Evolutionary conservation across 1,140 invertebrate genomes (phyloP), one percentile per base, ranked within the genome.

Genomic region (Ectropis grisescens): DNA sequence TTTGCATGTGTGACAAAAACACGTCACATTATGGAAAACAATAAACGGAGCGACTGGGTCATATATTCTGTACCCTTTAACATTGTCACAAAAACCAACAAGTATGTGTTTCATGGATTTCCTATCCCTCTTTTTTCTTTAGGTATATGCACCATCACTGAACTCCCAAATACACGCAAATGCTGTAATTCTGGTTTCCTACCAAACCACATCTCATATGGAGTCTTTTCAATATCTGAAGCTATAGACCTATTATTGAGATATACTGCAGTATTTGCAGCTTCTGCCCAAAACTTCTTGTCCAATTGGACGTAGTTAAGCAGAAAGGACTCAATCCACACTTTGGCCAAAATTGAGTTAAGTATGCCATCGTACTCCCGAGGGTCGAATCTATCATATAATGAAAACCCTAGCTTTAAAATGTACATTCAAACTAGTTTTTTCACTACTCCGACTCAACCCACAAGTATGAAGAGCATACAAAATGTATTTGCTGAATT

Each of bases 91-190:
- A 19, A 23, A 46, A 13, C 34, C 35, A 22, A 44, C 30, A 33
- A 44, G 34, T 32, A 37, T 44, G 13, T 37, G 30, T 33, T 39
- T 37, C 22, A 8, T 47, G 14, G 37, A 36, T 27, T 46, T 47
- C 25, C 13, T 47, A 27, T 47, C 33, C 37, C 33, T 37, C 26
- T 37, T 47, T 10, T 40, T 34, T 47, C 33, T 34, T 45, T 28
- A 23, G 42, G 30, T 9, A 32, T 33, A 11, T 47, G 32, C 13
- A 41, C 34, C 28, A 33, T 37, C 3, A 39, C 26, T 8, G 22
- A 25, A 32, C 58, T 72, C 9, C 74, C 72, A 56, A 82, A 78
- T 14, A 57, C 37, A 23, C 47, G 47, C 1, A 82, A 10, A 14
- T 41, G 33, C 5, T 13, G 19, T 6, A 33, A 25, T 44, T 74